Base-by-base conservation (phyloP, 2,113 vertebrate species). In the Rhinoderma darwinii region DNA sequence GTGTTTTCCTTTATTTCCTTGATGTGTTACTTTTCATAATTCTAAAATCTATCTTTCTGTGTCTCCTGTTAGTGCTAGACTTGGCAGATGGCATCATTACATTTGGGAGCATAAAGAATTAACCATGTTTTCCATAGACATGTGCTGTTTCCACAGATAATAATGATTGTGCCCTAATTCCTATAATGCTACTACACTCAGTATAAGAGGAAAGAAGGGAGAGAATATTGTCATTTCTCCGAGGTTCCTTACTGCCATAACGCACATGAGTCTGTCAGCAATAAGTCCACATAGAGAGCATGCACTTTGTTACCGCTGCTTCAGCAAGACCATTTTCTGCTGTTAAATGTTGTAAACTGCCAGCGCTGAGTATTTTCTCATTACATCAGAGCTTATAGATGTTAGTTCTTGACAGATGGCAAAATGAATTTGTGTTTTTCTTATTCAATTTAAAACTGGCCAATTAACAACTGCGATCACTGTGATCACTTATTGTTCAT, bases 391-490 rank as follows among this genome's bases (percentile, higher is more conserved):
- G 84, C 54, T 11, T 9, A 51, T 41, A 18, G 35, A 18, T 56
- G 20, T 2, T 0, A 73, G 32, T 73, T 41, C 11, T 59, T 70
- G 87, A 35, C 85, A 72, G 84, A 11, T 56, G 88, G 88, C 61
- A 0, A 68, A 51, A 80, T 83, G 84, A 30, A 90, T 83, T 47
- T 47, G 39, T 86, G 75, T 47, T 87, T 74, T n/a, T 39, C 90
- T 89, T 93, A 90, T 91, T 92, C 82, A 83, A 37, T 73, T 68
- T 82, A 32, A 17, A 61, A 41, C 10, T 22, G 27, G 17, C 47
- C 37, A 30, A 15, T 39, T 61, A 20, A 80, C 78, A 44, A 44
- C 32, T 82, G 56, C 44, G 59, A 82, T 44, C 20, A 39, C 32
- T 5, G 3, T 43, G 6, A 43, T 81, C 79, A 79, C 56, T 63